Conservation (phyloP, 2,797 vertebrate genomes). For the Myiothlypis coronata region DNA sequence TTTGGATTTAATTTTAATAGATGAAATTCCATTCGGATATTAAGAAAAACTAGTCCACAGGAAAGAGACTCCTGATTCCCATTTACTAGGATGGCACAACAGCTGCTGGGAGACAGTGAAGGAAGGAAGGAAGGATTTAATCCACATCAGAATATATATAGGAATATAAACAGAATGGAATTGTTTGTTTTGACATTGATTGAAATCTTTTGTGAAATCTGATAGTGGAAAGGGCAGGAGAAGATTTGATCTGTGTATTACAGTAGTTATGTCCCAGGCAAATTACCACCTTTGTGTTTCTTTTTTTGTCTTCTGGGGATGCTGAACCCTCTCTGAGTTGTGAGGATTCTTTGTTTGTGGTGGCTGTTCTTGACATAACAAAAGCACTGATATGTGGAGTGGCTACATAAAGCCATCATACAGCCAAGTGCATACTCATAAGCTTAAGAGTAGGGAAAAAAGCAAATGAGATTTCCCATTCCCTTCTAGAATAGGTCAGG, state of each 20-base stretch:
- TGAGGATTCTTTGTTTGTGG: not conserved
- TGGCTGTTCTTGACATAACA: not conserved
- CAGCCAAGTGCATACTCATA: not conserved
- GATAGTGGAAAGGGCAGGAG: not conserved
- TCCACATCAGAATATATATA: not conserved
- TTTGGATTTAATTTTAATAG: not conserved
- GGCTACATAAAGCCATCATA: not conserved
- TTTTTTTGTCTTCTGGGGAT: not conserved
- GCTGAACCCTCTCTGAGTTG: not conserved
- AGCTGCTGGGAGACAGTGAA: not conserved
- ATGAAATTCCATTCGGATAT: not conserved
- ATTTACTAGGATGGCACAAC: not conserved
- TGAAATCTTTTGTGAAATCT: not conserved
- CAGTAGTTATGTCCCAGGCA: not conserved
- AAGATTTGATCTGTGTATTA: not conserved
- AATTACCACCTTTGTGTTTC: not conserved
- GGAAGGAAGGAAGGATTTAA: not conserved
- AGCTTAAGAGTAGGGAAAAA: not conserved
- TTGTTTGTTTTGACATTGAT: not conserved
- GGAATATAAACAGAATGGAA: not conserved
- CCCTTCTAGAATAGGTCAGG: not conserved
- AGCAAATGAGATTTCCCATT: not conserved
- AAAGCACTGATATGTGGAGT: not conserved
- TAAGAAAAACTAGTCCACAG: not conserved
- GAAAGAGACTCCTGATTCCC: not conserved